phyloP scores from a whole-genome alignment of 2,797 vertebrate species.

The Myotis vivesi region DNA sequence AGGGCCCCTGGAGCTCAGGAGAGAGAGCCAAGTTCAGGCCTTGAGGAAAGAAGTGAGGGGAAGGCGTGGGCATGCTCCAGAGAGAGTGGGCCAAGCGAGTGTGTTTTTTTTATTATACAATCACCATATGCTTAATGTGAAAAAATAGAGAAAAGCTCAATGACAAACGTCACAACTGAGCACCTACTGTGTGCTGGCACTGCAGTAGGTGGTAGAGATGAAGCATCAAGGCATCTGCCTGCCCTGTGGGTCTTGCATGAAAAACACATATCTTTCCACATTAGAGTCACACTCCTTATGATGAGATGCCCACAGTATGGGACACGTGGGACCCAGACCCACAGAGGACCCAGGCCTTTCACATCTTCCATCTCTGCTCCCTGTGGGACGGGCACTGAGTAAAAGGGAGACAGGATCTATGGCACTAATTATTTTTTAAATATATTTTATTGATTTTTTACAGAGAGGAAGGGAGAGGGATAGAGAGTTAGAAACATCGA shows the following conservation, averaged over 20 bases:
- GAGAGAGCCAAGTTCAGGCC: not conserved
- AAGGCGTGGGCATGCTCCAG: not conserved
- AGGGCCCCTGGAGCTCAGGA: not conserved
- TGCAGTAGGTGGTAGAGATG: not conserved
- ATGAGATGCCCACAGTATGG: not conserved
- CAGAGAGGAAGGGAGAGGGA: too few relatives aligned
- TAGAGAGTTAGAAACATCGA: too few relatives aligned
- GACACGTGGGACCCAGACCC: not conserved
- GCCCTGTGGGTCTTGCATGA: not conserved
- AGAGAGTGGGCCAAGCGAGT: not conserved
- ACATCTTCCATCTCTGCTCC: not conserved
- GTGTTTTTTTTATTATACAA: not conserved
- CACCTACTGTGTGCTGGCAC: not conserved
- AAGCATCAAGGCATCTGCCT: not conserved
- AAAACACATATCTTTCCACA: not conserved
- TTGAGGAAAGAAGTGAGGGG: not conserved
- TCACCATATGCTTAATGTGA: not conserved
- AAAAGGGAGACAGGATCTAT: not conserved
- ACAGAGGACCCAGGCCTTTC: not conserved
- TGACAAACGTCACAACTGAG: not conserved
- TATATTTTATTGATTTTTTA: too few relatives aligned
- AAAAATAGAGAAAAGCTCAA: not conserved
- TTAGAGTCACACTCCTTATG: not conserved
- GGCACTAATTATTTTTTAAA: too few relatives aligned
- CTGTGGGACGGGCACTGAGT: accelerated